A percentile compares a stretch with the other conserved stretches of the same genome.
Conservation (phyloP, 2,113 vertebrate species). For the Paradoxurus hermaphroditus region DNA sequence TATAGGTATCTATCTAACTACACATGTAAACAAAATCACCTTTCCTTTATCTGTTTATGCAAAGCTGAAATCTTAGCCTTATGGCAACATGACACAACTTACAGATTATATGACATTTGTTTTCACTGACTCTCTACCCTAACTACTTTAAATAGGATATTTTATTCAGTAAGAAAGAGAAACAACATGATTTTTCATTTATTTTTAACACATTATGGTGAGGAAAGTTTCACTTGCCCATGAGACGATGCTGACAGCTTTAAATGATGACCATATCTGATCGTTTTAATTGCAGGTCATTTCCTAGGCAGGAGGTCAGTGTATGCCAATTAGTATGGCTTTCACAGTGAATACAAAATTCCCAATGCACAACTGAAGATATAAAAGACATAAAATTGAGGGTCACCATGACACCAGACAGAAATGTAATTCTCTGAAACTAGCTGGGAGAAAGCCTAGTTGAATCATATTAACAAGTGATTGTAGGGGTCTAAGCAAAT, state of each 20-base stretch:
- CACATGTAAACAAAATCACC: background rate
- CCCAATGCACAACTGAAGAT: background rate
- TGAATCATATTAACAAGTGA: background rate
- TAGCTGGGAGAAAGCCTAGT: background rate
- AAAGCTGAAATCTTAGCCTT: background rate
- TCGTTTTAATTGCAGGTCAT: background rate
- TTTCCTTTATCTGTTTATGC: background rate
- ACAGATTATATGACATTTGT: background rate
- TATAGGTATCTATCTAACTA: background rate
- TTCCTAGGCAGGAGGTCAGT: background rate
- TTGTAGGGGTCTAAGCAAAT: rapidly evolving
- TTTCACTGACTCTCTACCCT: background rate
- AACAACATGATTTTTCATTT: background rate
- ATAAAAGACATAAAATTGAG: background rate
- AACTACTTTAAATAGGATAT: background rate
- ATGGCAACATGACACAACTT: background rate
- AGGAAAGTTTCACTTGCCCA: background rate
- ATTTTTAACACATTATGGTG: background rate
- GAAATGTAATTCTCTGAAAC: background rate
- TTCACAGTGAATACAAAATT: background rate
- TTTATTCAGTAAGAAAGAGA: background rate
- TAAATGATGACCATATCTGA: background rate
- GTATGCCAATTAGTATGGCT: background rate
- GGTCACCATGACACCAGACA: background rate
- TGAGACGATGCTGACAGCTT: background rate